Evolutionary conservation across 2,888 invertebrate genomes (phyloP).

Genomic region (Vandiemenella viatica): DNA sequence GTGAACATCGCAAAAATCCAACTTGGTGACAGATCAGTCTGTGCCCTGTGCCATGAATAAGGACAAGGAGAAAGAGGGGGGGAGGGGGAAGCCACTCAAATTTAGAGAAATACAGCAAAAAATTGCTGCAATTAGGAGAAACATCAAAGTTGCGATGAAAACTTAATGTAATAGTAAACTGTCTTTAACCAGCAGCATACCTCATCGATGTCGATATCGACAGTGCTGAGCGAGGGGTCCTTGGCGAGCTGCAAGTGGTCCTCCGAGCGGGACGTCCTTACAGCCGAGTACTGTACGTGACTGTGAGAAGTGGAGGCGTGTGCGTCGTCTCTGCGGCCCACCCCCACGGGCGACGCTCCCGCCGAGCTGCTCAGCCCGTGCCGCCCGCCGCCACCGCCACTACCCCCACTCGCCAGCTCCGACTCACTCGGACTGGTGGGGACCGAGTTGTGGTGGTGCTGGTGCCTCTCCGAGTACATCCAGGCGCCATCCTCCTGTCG

Average conservation of each 20-base stretch:
- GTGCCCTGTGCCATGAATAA: too few relatives aligned
- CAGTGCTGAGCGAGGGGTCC: constrained; percentile 63
- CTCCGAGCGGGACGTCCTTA: constrained; percentile 80
- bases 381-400: constrained; percentile 13
- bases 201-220: constrained; percentile 84
- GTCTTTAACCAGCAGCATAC: too few relatives aligned
- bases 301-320: constrained; percentile 24
- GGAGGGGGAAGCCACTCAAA: too few relatives aligned
- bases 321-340: constrained; percentile 14
- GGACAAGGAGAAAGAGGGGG: too few relatives aligned
- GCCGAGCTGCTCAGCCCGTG: constrained; percentile 33
- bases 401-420: constrained; percentile 24
- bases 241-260: constrained; percentile 77
- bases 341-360: constrained; percentile 36
- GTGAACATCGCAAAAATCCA: too few relatives aligned
- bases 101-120: too few relatives aligned
- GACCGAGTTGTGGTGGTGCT: constrained; percentile 39
- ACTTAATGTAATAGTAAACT: too few relatives aligned
- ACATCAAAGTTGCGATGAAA: too few relatives aligned
- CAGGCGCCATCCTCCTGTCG: too few relatives aligned
- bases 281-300: too few relatives aligned
- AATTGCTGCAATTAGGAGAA: too few relatives aligned
- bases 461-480: constrained; percentile 21
- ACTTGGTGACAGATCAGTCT: too few relatives aligned
- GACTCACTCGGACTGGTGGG: constrained; percentile 54